Evolutionary conservation across 2,888 invertebrate species (phyloP), one percentile per base, ranked within the genome.

Genomic region (Tridacna crocea): DNA sequence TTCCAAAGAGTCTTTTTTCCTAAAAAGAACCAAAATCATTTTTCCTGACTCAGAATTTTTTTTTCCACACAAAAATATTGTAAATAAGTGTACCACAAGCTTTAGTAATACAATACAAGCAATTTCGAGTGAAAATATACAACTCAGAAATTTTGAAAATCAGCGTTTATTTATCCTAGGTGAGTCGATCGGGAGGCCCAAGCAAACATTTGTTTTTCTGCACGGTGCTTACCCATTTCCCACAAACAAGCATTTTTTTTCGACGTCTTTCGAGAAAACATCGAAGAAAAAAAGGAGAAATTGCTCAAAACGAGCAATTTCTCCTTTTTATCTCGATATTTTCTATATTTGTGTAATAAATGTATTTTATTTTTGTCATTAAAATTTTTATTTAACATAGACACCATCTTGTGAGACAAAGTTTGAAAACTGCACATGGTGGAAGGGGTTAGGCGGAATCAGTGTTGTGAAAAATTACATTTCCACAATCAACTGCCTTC

Each of bases 91-190:
- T 36, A 66, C n/a, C 6, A 66, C 66, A 46, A 46, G 11, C 19
- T 2, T 11, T 51, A 51, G 70, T 70, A 70, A 70, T 3, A 70
- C 51, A 24, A 70, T 70, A 70, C 22, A n/a, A 24, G 11, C 51
- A 70, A 70, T 70, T 51, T 70, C 70, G 26, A 70, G 47, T 51
- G 51, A 48, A 70, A 70, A 70, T 70, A 70, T 70, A 70, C 70
- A 70, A 70, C 51, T n/a, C 12, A 47, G 48, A 70, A n/a, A 70
- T 11, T 70, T 51, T 22, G 70, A 70, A 70, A 70, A 51, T 48
- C 70, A 70, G 70, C 70, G 19, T 27, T 70, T 70, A 70, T 70
- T 48, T 70, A 70, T 51, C 22, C 70, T 26, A 24, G 51, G n/a
- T 61, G 61, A 13, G 61, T 24, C 22, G 61, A 61, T 22, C n/a